A percentile compares a stretch with the other conserved stretches of the same genome.
Evolutionary conservation across 2,797 vertebrate genomes (phyloP).

Genomic region (Scleropages formosus): DNA sequence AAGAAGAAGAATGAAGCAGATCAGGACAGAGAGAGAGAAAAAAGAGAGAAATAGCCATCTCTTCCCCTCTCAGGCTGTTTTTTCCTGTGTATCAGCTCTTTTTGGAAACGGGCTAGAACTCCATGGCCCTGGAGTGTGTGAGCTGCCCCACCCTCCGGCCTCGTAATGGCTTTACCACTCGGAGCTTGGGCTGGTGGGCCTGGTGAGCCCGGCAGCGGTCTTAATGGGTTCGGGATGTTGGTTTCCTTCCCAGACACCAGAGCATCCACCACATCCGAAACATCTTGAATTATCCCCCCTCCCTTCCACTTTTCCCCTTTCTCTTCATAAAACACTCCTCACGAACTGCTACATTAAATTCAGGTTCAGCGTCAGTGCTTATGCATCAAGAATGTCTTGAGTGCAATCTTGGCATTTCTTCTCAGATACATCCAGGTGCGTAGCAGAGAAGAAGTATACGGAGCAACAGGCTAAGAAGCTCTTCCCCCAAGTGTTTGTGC

Average conservation of each 20-base stretch:
- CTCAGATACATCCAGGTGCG: constrained; percentile 91
- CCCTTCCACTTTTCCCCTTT: constrained; percentile 19
- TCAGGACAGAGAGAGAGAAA: constrained; percentile 22
- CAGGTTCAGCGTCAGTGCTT: neutral
- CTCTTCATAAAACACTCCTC: neutral
- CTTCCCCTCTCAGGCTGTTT: constrained; percentile 38
- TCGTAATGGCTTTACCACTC: constrained; percentile 70
- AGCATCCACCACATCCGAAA: constrained; percentile 64
- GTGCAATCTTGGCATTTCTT: constrained; percentile 3
- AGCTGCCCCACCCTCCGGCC: constrained; percentile 49
- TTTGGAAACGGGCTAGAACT: constrained; percentile 63
- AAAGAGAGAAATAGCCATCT: neutral
- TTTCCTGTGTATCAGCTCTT: constrained; percentile 68
- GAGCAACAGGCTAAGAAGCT: constrained; percentile 96
- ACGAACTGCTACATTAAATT: neutral
- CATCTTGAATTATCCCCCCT: constrained; percentile 58
- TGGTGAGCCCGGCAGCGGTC: constrained; percentile 40
- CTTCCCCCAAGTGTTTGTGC: constrained; percentile 92
- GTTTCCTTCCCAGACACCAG: constrained; percentile 66
- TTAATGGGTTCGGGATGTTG: constrained; percentile 62
- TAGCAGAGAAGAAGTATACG: constrained; percentile 95
- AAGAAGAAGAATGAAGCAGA: neutral
- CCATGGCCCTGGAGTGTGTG: constrained; percentile 53
- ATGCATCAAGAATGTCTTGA: neutral
- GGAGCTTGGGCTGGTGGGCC: constrained; percentile 46